Percentiles rank a stretch among this genome's conserved stretches.
phyloP scores from a whole-genome alignment of 2,888 invertebrate genomes.

The Diarsia mendica region DNA sequence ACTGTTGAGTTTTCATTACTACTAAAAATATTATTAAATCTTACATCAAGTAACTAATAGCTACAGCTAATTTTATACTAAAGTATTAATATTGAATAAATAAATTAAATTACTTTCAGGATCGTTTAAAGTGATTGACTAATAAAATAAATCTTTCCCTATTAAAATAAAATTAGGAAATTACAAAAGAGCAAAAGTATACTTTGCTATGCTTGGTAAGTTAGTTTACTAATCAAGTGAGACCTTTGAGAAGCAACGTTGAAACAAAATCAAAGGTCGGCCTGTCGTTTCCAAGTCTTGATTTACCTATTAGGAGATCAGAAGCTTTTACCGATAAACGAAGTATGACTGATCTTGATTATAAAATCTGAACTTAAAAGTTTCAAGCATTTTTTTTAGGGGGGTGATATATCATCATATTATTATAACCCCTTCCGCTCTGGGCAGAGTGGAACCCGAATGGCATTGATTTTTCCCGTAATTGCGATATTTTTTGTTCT shows the following conservation, averaged over 20 bases:
- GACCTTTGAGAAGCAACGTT: not conserved
- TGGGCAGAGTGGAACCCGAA: no score
- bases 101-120: not conserved
- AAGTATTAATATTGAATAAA: not conserved
- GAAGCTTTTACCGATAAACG: not conserved
- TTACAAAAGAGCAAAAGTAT: not conserved
- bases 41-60: not conserved
- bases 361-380: not conserved
- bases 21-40: slow-evolving; percentile 9
- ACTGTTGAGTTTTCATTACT: slow-evolving; percentile 22
- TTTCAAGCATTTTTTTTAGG: no score
- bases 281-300: slow-evolving; percentile 1
- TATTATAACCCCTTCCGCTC: no score
- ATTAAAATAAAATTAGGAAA: not conserved
- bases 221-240: slow-evolving; percentile 7
- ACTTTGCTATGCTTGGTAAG: not conserved
- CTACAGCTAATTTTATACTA: not conserved
- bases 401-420: no score
- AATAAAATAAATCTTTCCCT: not conserved
- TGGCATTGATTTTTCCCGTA: no score
- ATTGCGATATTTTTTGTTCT: no score
- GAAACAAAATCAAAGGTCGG: slow-evolving; percentile 8
- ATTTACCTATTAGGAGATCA: slow-evolving; percentile 2
- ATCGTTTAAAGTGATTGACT: not conserved
- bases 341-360: slow-evolving; percentile 4